Evolutionary conservation across 2,797 vertebrate species (phyloP).

Genomic region (Florisuga fusca): DNA sequence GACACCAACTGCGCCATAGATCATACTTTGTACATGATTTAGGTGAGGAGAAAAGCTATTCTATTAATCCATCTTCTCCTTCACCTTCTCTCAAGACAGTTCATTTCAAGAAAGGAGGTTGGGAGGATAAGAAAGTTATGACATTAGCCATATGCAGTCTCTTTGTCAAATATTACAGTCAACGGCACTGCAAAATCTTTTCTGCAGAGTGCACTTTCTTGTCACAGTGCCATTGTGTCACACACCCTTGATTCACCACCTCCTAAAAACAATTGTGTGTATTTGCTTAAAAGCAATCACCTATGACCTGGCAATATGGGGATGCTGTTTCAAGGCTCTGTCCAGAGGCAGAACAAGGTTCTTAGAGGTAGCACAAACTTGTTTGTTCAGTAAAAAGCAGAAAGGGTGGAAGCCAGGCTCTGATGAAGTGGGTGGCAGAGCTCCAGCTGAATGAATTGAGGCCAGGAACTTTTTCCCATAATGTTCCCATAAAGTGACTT

Average conservation of each 20-base stretch:
- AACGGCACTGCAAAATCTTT: neutral
- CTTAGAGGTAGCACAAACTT: neutral
- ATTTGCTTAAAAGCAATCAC: neutral
- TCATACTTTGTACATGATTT: slow-evolving; percentile 69
- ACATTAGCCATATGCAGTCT: neutral
- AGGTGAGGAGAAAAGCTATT: slow-evolving; percentile 62
- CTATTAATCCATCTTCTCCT: slow-evolving; percentile 70
- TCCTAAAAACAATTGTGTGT: neutral
- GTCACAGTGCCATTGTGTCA: neutral
- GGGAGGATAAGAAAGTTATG: neutral
- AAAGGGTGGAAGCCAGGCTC: neutral
- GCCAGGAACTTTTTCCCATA: slow-evolving; percentile 28
- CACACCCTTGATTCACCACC: neutral
- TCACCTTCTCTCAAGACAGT: slow-evolving; percentile 56
- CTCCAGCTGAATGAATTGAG: neutral
- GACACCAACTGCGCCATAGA: slow-evolving; percentile 47
- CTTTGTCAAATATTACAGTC: neutral
- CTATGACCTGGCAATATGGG: neutral
- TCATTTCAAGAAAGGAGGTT: neutral
- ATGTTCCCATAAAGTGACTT: slow-evolving; percentile 42
- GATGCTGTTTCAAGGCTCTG: neutral
- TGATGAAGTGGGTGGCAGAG: neutral
- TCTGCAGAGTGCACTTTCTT: neutral
- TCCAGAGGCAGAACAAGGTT: neutral
- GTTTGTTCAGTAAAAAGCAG: neutral